phyloP scores from a whole-genome alignment of 2,797 vertebrate species.

The Channallabes apus region DNA sequence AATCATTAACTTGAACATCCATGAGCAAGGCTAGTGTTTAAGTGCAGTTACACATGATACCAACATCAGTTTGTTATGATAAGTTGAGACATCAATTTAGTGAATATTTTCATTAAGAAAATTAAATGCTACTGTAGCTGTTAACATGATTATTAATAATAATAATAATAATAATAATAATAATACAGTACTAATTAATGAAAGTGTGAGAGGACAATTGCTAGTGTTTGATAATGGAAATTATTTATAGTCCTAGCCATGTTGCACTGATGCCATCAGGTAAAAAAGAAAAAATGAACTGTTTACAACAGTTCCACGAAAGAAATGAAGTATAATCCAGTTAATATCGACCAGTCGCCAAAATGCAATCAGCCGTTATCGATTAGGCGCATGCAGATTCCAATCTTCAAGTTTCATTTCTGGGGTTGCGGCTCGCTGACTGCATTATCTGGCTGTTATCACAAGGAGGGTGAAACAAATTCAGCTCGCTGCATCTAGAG shows the following conservation, averaged over 20 bases:
- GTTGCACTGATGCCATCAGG: constrained; percentile 4
- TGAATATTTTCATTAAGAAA: not conserved
- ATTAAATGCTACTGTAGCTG: not conserved
- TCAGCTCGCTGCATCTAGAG: not conserved
- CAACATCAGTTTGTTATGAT: not conserved
- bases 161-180: not conserved
- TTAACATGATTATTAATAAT: not conserved
- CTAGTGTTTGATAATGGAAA: not conserved
- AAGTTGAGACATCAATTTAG: not conserved
- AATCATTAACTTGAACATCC: not conserved
- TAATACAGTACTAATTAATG: not conserved
- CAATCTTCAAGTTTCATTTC: not conserved
- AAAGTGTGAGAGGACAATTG: too few relatives aligned
- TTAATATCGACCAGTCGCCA: constrained; percentile 2
- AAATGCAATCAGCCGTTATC: constrained; percentile 19
- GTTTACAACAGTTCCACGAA: not conserved
- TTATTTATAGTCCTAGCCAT: not conserved
- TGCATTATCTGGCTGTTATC: constrained; percentile 8
- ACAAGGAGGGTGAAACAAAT: not conserved
- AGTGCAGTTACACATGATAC: not conserved
- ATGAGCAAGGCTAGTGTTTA: not conserved
- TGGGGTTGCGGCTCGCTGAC: not conserved
- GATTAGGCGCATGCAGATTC: constrained; percentile 28
- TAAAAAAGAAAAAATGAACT: not conserved
- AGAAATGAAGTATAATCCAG: not conserved